Evolutionary conservation across 2,797 vertebrate genomes (phyloP), one percentile per base, ranked within the genome.

Genomic region (Spheniscus humboldti): DNA sequence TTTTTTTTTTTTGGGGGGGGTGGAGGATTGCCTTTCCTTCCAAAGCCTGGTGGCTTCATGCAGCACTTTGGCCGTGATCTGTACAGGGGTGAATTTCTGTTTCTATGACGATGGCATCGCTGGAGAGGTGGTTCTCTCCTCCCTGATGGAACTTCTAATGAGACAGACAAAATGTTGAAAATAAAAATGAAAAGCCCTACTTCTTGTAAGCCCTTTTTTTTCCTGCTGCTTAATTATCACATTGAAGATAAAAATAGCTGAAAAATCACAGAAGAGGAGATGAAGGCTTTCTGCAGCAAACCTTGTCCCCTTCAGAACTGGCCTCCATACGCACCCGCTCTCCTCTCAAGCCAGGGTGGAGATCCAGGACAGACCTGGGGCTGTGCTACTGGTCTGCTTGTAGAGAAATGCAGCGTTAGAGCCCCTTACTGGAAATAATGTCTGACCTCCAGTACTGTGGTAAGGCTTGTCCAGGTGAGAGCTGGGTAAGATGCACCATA

Each of bases 41-140:
- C 24, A 2, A 5, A 78, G 48, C 24, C 30, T 6, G 5, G 20
- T 27, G 64, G 23, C 67, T 86, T 50, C 56, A 1, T 33, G 33
- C 43, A n/a, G 57, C 27, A 1, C 63, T 81, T 2, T 28, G 39
- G 57, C 43, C 1, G 0, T 27, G 31, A 33, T 33, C 30, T 18
- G 33, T 23, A 6, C 20, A 7, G n/a, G 62, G 86, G 30, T 45
- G 68, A 31, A 16, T 90, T 94, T 87, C 72, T 7, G 91, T 97
- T 97, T 96, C 96, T 97, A 77, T 96, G 96, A 92, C 33, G 75
- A 96, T 96, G 96, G 96, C 96, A 90, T 95, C 25, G 30, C 79
- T 93, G 96, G 85, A 91, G 67, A 27, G 62, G 55, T 82, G 37
- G 47, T 33, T 72, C 50, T 52, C 23, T 69, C 52, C 64, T 79